phyloP scores from a whole-genome alignment of 2,888 invertebrate species.

The Hoplodrina blanda region DNA sequence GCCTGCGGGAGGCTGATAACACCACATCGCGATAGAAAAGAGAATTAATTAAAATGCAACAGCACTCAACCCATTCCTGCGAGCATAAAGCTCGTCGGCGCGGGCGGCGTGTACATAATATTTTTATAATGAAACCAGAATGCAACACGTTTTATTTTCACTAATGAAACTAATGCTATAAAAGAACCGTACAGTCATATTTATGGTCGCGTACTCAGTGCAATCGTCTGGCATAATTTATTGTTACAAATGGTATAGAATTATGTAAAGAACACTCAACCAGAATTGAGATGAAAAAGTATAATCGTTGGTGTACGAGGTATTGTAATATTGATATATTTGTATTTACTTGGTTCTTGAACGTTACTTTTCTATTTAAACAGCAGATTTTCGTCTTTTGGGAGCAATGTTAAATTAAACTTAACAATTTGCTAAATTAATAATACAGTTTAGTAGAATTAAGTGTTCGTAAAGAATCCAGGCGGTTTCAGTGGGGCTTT shows the following conservation, averaged over 20 bases:
- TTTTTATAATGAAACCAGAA: constrained; percentile 75
- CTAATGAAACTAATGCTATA: constrained; percentile 64
- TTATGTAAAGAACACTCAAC: constrained; percentile 44
- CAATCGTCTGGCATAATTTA: constrained; percentile 56
- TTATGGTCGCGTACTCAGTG: constrained; percentile 48
- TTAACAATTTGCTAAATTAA: constrained; percentile 84
- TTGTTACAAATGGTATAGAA: constrained; percentile 49
- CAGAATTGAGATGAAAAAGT: constrained; percentile 21
- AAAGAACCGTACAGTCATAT: constrained; percentile 49
- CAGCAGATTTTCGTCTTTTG: constrained; percentile 73
- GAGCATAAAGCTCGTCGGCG: constrained; percentile 78
- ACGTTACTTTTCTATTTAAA: constrained; percentile 66
- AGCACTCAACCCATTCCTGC: constrained; percentile 86
- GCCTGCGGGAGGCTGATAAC: constrained; percentile 87
- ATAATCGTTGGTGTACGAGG: constrained; percentile 29
- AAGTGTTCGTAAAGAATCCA: constrained; percentile 68
- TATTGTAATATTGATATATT: constrained; percentile 26
- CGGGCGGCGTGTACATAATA: constrained; percentile 70
- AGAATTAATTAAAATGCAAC: constrained; percentile 90
- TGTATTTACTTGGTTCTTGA: not conserved
- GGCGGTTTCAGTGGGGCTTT: constrained; percentile 54
- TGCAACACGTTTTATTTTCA: constrained; percentile 67
- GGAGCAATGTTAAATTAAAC: constrained; percentile 75
- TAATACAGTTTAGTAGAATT: constrained; percentile 72
- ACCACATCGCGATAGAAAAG: constrained; percentile 89